phyloP scores from a whole-genome alignment of 2,888 invertebrate species.

The Luperina nickerlii region DNA sequence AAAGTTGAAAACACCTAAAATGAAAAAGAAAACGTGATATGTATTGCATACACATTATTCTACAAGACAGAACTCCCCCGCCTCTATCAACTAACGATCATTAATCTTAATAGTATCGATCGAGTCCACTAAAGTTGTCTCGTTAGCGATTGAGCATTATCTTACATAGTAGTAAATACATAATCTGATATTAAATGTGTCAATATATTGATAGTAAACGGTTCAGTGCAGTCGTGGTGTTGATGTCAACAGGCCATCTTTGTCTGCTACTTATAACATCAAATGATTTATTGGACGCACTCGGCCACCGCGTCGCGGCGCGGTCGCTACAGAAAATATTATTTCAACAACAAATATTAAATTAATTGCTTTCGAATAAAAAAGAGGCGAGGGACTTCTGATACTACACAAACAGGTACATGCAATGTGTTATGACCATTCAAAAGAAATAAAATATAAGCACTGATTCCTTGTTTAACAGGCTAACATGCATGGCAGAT shows the following conservation, averaged over 20 bases:
- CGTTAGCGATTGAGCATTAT: constrained; percentile 21
- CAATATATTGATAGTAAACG: constrained; percentile 42
- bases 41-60: constrained; percentile 76
- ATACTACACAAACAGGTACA: constrained; percentile 78
- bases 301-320: constrained; percentile 8
- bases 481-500: constrained; percentile 65
- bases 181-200: constrained; percentile 41
- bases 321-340: constrained; percentile 8
- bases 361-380: constrained; percentile 2
- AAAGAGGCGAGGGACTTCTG: constrained; percentile 77
- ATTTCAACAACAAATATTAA: background rate
- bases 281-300: constrained; percentile 24
- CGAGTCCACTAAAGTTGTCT: background rate
- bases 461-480: constrained; percentile 58
- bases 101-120: background rate
- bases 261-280: constrained; percentile 21
- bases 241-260: constrained; percentile 3
- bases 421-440: constrained; percentile 83
- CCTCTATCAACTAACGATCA: constrained; percentile 53
- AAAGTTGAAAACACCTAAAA: constrained; percentile 91
- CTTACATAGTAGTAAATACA: constrained; percentile 3
- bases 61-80: constrained; percentile 71
- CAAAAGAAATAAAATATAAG: constrained; percentile 79
- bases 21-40: constrained; percentile 89
- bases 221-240: constrained; percentile 13